phyloP scores from a whole-genome alignment of 2,888 invertebrate genomes.

The Kryphioiulus occultus region DNA sequence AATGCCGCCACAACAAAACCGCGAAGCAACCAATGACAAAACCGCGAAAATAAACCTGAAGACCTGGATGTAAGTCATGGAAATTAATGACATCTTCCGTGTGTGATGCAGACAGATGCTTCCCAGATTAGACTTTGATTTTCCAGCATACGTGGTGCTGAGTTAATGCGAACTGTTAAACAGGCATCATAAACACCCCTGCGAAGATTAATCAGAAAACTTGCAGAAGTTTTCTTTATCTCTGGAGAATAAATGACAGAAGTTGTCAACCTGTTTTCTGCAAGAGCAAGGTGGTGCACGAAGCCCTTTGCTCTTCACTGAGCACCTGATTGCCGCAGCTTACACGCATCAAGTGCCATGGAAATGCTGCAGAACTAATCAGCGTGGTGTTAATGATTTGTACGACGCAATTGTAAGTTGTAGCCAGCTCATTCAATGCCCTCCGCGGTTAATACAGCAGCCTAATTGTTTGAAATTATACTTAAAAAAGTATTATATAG shows the following conservation, averaged over 20 bases:
- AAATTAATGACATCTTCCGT: background rate
- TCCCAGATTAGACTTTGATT: background rate
- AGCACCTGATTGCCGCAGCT: background rate
- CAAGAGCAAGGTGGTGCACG: background rate
- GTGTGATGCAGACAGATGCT: slow-evolving; percentile 11
- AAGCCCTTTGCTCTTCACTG: background rate
- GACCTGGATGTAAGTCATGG: background rate
- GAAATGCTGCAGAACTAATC: background rate
- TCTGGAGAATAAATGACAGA: background rate
- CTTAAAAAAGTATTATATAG: slow-evolving; percentile 16
- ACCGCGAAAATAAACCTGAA: background rate
- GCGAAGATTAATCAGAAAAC: background rate
- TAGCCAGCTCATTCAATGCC: background rate
- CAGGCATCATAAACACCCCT: background rate
- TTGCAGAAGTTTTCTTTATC: background rate
- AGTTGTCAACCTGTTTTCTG: background rate
- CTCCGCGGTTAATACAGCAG: background rate
- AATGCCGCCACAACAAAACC: background rate
- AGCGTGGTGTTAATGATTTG: background rate
- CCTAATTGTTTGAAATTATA: background rate
- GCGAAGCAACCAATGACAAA: background rate
- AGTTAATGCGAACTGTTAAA: background rate
- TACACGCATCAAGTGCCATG: background rate
- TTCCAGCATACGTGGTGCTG: background rate
- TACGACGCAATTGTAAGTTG: background rate